phyloP scores from a whole-genome alignment of 2,113 vertebrate genomes.

The Camelus dromedarius region DNA sequence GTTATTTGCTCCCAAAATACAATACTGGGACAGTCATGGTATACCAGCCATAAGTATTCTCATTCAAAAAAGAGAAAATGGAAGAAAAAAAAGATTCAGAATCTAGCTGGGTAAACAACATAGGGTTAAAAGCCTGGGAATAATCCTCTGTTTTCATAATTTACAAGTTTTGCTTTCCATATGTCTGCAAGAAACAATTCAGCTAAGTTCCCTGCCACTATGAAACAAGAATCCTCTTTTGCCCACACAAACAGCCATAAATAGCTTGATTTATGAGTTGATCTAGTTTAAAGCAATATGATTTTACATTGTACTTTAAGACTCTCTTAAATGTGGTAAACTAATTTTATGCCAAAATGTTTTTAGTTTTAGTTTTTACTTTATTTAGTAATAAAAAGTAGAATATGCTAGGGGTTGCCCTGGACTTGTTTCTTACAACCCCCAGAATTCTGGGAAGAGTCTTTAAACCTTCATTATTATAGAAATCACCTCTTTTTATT shows the following conservation, averaged over 20 bases:
- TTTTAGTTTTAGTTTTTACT: not conserved
- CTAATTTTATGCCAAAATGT: not conserved
- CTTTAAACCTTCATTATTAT: not conserved
- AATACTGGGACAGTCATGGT: not conserved
- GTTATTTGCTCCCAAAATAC: not conserved
- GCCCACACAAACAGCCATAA: not conserved
- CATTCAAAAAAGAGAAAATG: not conserved
- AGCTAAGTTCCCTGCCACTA: not conserved
- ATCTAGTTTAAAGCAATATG: not conserved
- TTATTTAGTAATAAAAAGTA: not conserved
- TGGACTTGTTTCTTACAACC: not conserved
- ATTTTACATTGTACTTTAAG: not conserved
- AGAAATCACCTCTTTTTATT: not conserved
- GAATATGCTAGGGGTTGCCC: not conserved
- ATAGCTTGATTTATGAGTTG: not conserved
- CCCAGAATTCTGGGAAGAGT: not conserved
- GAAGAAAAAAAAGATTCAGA: not conserved
- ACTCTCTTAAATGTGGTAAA: not conserved
- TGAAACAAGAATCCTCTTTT: not conserved
- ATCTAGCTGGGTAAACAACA: not conserved
- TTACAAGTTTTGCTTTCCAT: not conserved
- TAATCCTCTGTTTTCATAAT: not conserved
- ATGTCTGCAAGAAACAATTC: not conserved
- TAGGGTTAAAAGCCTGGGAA: not conserved
- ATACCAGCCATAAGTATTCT: not conserved